These are phyloP conservation scores for Augochlorella aurata DNA, from an alignment of 2,888 invertebrate genomes.

Conservation along the genomic window DNA sequence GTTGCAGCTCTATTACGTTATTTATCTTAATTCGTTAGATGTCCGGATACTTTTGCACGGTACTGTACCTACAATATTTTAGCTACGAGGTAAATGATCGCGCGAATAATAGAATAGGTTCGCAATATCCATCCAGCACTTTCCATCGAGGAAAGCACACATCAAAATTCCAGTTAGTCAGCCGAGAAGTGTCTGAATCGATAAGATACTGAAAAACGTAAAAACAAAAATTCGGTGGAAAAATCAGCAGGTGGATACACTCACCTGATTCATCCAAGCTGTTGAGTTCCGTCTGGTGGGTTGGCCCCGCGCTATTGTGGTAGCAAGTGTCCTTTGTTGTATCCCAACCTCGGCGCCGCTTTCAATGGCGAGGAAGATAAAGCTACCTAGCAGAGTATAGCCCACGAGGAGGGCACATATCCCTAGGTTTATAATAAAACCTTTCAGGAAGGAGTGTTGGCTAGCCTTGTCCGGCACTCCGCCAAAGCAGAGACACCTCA, in stretches of 20 bases:
- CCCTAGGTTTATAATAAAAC: conserved; percentile 90
- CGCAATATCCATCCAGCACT: too few species aligned
- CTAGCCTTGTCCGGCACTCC: conserved; percentile 80
- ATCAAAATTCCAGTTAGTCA: too few species aligned
- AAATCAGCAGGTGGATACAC: conserved; percentile 62
- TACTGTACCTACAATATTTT: too few species aligned
- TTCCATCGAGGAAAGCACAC: too few species aligned
- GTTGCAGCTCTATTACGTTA: too few species aligned
- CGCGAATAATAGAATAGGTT: too few species aligned
- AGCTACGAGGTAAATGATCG: too few species aligned
- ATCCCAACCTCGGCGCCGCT: conserved; percentile 85
- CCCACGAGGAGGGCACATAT: conserved; percentile 92
- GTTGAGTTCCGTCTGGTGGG: conserved; percentile 76
- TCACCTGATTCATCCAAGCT: conserved; percentile 80
- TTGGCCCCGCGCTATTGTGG: conserved; percentile 80
- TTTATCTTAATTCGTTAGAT: too few species aligned
- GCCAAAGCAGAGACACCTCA: conserved; percentile 79
- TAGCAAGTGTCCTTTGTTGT: conserved; percentile 84
- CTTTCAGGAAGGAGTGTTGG: conserved; percentile 85
- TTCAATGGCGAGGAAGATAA: conserved; percentile 93
- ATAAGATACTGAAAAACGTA: too few species aligned
- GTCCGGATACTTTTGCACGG: too few species aligned
- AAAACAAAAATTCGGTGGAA: conserved; percentile 19
- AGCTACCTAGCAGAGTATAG: conserved; percentile 90
- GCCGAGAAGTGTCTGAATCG: too few species aligned